Base-by-base conservation (phyloP, 1,140 invertebrate genomes). In the Neuroterus valhalla region DNA sequence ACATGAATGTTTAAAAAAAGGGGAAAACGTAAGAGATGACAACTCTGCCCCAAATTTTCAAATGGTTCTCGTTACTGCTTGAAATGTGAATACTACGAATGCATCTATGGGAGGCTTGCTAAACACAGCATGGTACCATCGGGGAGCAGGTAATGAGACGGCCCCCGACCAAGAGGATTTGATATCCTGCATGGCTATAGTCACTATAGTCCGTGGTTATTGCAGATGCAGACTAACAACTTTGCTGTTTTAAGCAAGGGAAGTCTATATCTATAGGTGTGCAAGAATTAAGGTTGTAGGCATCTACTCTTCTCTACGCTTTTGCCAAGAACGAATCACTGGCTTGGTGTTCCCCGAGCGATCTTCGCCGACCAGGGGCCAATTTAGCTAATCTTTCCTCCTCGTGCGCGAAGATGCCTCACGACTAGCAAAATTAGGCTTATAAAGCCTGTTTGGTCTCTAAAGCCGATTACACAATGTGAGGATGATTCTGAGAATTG, bases 101-200 rank as follows among this genome's bases (percentile, higher is more conserved):
- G 75, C 50, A 75, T 68, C 70, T 77, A 68, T 68, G 77, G 83
- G 76, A 78, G 82, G 77, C 78, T 83, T 80, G 83, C 82, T 82
- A 84, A 81, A 75, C 88, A 70, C 88, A 89, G 88, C 89, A 80
- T 89, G 88, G 84, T 86, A 88, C 86, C 86, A 85, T 81, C 75
- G 77, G 80, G 80, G 84, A 86, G 71, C 88, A 82, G 85, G 86
- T 89, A 90, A 90, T 90, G 89, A 90, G 88, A 87, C 88, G 88
- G 87, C 88, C 89, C 88, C 88, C 89, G 89, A 89, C 88, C 85
- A 90, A 88, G 88, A 87, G 86, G 78, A 85, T 78, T 83, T 85
- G 88, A 87, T 89, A 83, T 81, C 78, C 81, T 78, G 80, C 31
- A 38, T 38, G 31, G 31, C 52, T 48, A 48, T 48, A 48, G 46